phyloP scores from a whole-genome alignment of 2,113 vertebrate species.

The Mesitornis unicolor region DNA sequence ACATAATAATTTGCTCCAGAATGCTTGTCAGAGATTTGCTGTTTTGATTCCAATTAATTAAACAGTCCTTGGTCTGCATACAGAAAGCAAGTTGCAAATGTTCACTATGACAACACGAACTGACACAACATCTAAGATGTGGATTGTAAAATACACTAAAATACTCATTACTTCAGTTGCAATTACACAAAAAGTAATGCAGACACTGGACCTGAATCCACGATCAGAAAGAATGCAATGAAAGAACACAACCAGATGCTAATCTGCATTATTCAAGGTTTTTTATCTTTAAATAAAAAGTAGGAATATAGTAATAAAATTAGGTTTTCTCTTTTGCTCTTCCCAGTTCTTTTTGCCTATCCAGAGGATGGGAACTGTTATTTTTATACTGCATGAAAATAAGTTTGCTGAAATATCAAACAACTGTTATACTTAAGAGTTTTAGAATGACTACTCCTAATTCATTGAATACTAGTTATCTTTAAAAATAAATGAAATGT shows the following conservation, averaged over 20 bases:
- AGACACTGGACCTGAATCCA: conserved; percentile 1
- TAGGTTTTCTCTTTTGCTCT: neutral
- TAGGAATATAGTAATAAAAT: neutral
- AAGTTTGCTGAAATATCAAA: neutral
- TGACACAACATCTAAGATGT: neutral
- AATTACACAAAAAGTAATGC: conserved; percentile 1
- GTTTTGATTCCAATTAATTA: neutral
- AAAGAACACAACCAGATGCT: neutral
- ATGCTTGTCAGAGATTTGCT: neutral
- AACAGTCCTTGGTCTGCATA: neutral
- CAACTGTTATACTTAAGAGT: neutral
- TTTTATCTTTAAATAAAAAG: neutral
- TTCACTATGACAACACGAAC: neutral
- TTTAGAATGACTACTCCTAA: neutral
- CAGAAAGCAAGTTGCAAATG: neutral
- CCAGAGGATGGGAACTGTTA: neutral
- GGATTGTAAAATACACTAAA: neutral
- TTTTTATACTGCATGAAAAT: neutral
- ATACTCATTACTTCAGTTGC: neutral
- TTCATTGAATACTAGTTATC: neutral
- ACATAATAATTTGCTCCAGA: neutral
- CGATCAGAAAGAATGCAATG: neutral
- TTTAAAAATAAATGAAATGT: neutral
- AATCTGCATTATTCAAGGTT: neutral
- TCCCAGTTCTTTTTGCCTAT: neutral